phyloP scores from a whole-genome alignment of 2,888 invertebrate species.

The Eupithecia centaureata region DNA sequence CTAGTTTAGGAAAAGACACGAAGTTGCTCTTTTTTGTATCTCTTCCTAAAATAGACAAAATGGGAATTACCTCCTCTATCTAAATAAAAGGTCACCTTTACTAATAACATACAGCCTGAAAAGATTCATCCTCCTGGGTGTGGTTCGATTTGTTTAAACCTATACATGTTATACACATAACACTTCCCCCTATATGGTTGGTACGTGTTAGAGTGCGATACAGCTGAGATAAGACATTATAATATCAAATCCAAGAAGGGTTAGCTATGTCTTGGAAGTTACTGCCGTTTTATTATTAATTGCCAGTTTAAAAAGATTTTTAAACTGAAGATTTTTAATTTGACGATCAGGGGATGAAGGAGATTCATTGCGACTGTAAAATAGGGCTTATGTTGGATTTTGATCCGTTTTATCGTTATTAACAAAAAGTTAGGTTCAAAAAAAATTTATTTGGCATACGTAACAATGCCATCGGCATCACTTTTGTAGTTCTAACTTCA shows the following conservation, averaged over 20 bases:
- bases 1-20: no score
- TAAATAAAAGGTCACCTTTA: background rate
- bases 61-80: no score
- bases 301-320: no score
- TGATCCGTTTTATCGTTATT: no score
- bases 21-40: no score
- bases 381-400: background rate
- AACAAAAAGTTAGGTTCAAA: no score
- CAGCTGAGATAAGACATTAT: conserved; percentile 44
- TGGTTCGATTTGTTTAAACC: conserved; percentile 30
- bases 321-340: no score
- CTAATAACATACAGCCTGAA: background rate
- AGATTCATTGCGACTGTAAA: background rate
- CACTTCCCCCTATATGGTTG: conserved; percentile 37
- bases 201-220: conserved; percentile 36
- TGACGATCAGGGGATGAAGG: background rate
- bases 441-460: no score
- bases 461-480: background rate
- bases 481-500: background rate
- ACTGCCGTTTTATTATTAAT: background rate
- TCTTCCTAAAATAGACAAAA: no score
- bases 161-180: conserved; percentile 34
- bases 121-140: conserved; percentile 21
- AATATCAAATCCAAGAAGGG: conserved; percentile 37
- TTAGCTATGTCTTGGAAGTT: background rate